Conservation (phyloP, 2,888 invertebrate genomes). For the Chloromyia formosa region DNA sequence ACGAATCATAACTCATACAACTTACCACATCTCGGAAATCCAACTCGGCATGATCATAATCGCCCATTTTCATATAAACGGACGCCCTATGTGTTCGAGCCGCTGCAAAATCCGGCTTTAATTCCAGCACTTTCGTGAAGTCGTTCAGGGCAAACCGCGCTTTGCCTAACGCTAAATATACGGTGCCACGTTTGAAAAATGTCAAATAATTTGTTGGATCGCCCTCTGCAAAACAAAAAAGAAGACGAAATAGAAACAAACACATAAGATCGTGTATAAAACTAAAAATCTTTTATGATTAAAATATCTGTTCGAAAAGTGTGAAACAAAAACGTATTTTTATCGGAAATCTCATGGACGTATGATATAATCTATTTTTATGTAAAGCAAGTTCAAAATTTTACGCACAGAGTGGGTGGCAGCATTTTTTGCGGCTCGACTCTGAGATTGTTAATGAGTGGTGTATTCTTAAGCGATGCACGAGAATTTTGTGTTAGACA, state of each 20-base stretch:
- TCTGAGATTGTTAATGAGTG: no score
- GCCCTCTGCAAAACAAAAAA: slow-evolving; percentile 74
- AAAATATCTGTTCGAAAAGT: background rate
- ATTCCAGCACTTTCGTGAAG: slow-evolving; percentile 88
- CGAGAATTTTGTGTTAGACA: background rate
- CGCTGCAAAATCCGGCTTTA: slow-evolving; percentile 94
- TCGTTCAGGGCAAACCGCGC: slow-evolving; percentile 94
- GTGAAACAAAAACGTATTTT: background rate
- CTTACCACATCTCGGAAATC: slow-evolving; percentile 89
- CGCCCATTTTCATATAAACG: slow-evolving; percentile 89
- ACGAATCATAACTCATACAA: no score
- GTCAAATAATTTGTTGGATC: slow-evolving; percentile 96
- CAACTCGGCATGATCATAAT: slow-evolving; percentile 80
- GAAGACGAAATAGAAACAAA: background rate
- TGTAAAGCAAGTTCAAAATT: background rate
- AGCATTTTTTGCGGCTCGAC: background rate
- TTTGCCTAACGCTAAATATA: slow-evolving; percentile 94
- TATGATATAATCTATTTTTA: slow-evolving; percentile 21
- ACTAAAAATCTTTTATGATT: background rate
- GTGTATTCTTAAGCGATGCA: background rate
- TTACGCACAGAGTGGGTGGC: background rate
- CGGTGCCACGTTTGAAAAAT: slow-evolving; percentile 94
- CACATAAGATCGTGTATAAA: slow-evolving; percentile 6
- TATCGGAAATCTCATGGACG: no score
- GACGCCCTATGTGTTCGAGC: slow-evolving; percentile 86